Evolutionary conservation across 2,888 invertebrate genomes (phyloP), one percentile per base, ranked within the genome.

Genomic region (Pristionchus maxplancki): DNA sequence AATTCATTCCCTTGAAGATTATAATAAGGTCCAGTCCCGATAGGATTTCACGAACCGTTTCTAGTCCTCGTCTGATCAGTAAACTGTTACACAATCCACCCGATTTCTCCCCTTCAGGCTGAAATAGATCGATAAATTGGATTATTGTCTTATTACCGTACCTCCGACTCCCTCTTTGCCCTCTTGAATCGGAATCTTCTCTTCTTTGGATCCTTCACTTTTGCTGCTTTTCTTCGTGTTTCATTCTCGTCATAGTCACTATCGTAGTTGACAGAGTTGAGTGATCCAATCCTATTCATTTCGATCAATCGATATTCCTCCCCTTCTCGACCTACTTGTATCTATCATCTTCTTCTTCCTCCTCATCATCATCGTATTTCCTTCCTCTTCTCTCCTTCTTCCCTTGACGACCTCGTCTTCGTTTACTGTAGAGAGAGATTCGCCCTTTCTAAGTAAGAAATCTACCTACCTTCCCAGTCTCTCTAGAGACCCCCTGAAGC

Each of bases 1-100:
- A 83, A 5, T 31, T 53, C 82, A 83, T 83, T 15, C 82, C 82
- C 82, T 83, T 2, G n/a, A n/a, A n/a, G n/a, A n/a, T n/a, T n/a
- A n/a, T n/a, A n/a, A n/a, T n/a, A n/a, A n/a, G n/a, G n/a, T n/a
- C n/a, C n/a, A n/a, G n/a, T n/a, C n/a, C n/a, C n/a, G 24, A 62
- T 62, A 5, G 62, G 15, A 9, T 62, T 62, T 44, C 44, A 53
- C 37, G 0, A 28, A 83, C 82, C 50, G 53, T 83, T 24, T 83
- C 82, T 13, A 83, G 28, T 0, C 53, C 82, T 83, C 82, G 31
- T 34, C 44, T 20, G 8, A 83, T 83, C 15, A 83, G 53, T 53
- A 53, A 24, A 83, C 53, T 83, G 24, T 83, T 83, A 20, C 82
- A 83, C 9, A 83, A 44, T 24, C 53, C 44, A 6, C 28, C 34